phyloP scores from a whole-genome alignment of 2,888 invertebrate species.

The Cataglyphis albicans region DNA sequence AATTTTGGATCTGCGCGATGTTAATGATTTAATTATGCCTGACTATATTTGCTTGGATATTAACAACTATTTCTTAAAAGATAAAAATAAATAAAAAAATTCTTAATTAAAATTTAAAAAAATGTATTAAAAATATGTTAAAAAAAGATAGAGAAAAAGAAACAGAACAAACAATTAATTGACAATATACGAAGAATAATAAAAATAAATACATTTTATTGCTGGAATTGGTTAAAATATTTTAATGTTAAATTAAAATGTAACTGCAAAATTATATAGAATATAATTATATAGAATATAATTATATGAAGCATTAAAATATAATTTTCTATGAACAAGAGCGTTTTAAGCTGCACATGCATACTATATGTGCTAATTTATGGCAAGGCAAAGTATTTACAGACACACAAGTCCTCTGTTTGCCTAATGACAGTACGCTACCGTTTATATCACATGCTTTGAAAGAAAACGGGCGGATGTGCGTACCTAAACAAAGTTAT shows the following conservation, averaged over 20 bases:
- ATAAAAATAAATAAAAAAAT: neutral
- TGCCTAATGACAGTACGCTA: slow-evolving; percentile 46
- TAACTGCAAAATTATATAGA: neutral
- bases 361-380: slow-evolving; percentile 39
- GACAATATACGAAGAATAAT: neutral
- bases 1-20: neutral
- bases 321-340: neutral
- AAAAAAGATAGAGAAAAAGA: neutral
- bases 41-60: neutral
- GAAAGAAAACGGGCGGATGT: slow-evolving; percentile 67
- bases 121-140: neutral
- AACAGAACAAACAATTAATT: neutral
- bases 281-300: no score
- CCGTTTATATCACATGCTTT: slow-evolving; percentile 56
- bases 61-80: neutral
- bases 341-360: neutral
- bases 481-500: slow-evolving; percentile 58
- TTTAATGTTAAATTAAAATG: neutral
- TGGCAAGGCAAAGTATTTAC: slow-evolving; percentile 39
- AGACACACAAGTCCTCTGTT: slow-evolving; percentile 41
- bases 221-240: neutral
- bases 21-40: neutral
- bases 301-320: neutral
- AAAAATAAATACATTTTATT: neutral
- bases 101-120: neutral